Percentiles rank a stretch among this genome's conserved stretches.
These are phyloP conservation scores for Ranitomeya variabilis DNA, from an alignment of 2,113 vertebrate species.

Conservation along the genomic window DNA sequence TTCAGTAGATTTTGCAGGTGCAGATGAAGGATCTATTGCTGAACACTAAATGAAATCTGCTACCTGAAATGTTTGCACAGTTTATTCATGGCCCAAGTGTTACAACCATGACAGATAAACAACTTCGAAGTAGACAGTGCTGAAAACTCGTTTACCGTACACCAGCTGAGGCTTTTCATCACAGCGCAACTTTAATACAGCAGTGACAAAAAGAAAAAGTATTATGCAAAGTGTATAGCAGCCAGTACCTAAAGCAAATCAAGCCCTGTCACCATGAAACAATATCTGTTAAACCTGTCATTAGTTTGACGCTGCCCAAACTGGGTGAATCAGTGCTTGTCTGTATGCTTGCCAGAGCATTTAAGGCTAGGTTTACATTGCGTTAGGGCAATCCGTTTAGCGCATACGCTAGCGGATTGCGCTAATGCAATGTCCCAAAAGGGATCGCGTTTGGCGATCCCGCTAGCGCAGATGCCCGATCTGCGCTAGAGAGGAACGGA, in stretches of 20 bases:
- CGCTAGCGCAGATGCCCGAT: too few relatives aligned
- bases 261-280: neutral
- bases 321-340: too few relatives aligned
- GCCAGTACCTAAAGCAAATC: neutral
- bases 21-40: constrained; percentile 2
- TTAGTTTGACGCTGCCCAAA: too few relatives aligned
- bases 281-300: neutral
- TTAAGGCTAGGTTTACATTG: too few relatives aligned
- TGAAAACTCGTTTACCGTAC: constrained; percentile 8
- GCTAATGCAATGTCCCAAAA: too few relatives aligned
- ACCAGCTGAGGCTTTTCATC: constrained; percentile 20
- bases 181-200: neutral
- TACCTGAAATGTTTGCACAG: constrained; percentile 25
- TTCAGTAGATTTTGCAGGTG: neutral
- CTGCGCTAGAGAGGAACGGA: too few relatives aligned
- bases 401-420: too few relatives aligned
- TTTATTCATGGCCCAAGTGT: constrained; percentile 20
- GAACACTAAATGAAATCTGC: constrained; percentile 15
- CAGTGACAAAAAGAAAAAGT: neutral
- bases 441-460: too few relatives aligned
- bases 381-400: too few relatives aligned
- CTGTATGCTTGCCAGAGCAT: too few relatives aligned
- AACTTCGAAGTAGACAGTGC: neutral
- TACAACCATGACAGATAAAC: constrained; percentile 12
- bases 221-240: neutral